Evolutionary conservation across 1,140 invertebrate genomes (phyloP).

Genomic region (Bathynomus jamesi): DNA sequence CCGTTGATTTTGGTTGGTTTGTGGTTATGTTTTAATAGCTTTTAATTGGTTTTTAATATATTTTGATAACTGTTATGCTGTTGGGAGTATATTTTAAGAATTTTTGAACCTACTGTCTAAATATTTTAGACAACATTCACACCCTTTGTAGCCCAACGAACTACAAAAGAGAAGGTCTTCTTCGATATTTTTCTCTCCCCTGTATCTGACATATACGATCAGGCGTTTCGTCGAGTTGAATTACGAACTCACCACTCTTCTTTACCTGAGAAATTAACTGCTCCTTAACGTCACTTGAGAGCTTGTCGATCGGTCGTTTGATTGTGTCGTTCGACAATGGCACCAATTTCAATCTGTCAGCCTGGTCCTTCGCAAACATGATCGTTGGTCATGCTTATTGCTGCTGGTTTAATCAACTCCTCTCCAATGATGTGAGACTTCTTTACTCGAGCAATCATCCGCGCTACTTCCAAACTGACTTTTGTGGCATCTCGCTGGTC

Average conservation of each 20-base stretch:
- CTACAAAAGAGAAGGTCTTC: constrained; percentile 13
- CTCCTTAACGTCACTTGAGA: constrained; percentile 13
- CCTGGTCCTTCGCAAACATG: constrained; percentile 3
- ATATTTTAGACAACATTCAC: no score
- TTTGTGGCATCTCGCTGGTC: constrained; percentile 7
- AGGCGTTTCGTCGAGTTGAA: constrained; percentile 5
- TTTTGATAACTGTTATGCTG: no score
- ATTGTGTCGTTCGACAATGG: constrained; percentile 16
- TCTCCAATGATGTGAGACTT: background rate
- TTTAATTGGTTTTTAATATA: no score
- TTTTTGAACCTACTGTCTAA: no score
- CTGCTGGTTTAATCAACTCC: constrained; percentile 7
- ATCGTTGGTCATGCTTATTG: constrained; percentile 4
- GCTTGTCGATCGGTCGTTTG: constrained; percentile 9
- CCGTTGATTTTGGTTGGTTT: no score
- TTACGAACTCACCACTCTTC: constrained; percentile 7
- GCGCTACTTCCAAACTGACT: no score
- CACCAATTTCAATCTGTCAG: constrained; percentile 6
- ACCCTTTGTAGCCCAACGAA: no score
- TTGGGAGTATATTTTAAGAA: no score
- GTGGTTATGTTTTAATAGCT: no score
- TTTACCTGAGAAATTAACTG: constrained; percentile 12
- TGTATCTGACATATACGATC: constrained; percentile 10
- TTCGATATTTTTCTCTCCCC: background rate
- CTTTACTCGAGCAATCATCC: background rate